Conservation (phyloP, 2,113 vertebrate species). For the Spilogale gracilis region DNA sequence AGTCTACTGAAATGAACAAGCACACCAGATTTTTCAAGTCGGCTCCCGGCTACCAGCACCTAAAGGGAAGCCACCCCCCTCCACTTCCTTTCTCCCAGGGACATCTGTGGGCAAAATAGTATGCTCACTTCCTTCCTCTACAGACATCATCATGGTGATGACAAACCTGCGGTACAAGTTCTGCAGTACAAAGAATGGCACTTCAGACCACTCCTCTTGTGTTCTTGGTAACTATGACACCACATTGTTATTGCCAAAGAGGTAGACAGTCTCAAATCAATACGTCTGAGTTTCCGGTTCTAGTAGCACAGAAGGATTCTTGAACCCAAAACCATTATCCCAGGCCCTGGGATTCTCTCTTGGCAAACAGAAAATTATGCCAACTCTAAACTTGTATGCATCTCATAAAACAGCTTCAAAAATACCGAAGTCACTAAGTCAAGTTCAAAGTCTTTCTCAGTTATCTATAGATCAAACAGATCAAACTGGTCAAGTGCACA, state of each 20-base stretch:
- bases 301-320: background rate
- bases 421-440: background rate
- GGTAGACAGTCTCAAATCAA: background rate
- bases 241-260: background rate
- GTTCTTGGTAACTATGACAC: background rate
- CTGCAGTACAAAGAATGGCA: background rate
- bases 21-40: background rate
- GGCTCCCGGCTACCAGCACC: background rate
- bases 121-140: background rate
- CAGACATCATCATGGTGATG: background rate
- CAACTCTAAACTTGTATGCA: background rate
- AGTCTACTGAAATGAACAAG: background rate
- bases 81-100: background rate
- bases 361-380: background rate
- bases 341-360: background rate
- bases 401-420: conserved; percentile 40
- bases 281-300: background rate
- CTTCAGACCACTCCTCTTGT: background rate
- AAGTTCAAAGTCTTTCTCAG: background rate
- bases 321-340: background rate
- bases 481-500: background rate
- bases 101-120: background rate
- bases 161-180: background rate
- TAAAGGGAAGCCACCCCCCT: background rate
- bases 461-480: background rate